These are phyloP conservation scores for Dysidea cf. avara DNA, from an alignment of 37 sponge, comb jelly and placozoan species.

Conservation along the genomic window DNA sequence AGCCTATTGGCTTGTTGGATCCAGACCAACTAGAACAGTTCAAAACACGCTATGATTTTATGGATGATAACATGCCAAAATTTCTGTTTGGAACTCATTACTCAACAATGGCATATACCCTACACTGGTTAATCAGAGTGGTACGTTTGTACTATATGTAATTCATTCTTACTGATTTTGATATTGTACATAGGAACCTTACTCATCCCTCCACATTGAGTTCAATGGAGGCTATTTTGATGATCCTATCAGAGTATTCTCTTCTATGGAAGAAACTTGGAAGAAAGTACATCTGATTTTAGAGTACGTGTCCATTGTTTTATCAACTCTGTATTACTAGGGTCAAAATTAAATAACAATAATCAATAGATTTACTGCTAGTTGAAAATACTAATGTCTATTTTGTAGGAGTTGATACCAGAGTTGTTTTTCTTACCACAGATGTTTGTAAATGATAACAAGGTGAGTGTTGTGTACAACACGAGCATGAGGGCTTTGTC, in stretches of 20 bases:
- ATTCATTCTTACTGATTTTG: background rate
- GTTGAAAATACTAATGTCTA: background rate
- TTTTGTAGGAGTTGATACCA: slow-evolving; percentile 83
- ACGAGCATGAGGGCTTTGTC: too few relatives aligned
- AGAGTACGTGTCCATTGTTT: slow-evolving; percentile 76
- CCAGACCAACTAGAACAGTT: slow-evolving; percentile 44
- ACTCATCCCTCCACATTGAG: slow-evolving; percentile 63
- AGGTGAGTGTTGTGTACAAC: slow-evolving; percentile 31
- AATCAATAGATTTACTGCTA: too few relatives aligned
- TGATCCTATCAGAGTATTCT: slow-evolving; percentile 67
- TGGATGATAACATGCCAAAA: slow-evolving; percentile 71
- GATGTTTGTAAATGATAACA: slow-evolving; percentile 79
- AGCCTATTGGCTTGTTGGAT: slow-evolving; percentile 87
- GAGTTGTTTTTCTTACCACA: slow-evolving; percentile 89
- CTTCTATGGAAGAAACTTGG: slow-evolving; percentile 71
- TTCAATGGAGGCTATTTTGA: slow-evolving; percentile 88
- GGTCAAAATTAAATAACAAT: too few relatives aligned
- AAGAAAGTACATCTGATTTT: slow-evolving; percentile 76
- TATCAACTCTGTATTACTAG: background rate
- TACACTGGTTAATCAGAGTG: slow-evolving; percentile 85
- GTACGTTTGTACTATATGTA: slow-evolving; percentile 26
- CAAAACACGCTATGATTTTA: slow-evolving; percentile 75
- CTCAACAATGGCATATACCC: slow-evolving; percentile 80
- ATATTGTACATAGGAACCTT: slow-evolving; percentile 70
- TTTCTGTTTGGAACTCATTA: slow-evolving; percentile 94